A percentile compares a stretch with the other conserved stretches of the same genome.
phyloP scores from a whole-genome alignment of 2,888 invertebrate species.

The Oscheius sp. region DNA sequence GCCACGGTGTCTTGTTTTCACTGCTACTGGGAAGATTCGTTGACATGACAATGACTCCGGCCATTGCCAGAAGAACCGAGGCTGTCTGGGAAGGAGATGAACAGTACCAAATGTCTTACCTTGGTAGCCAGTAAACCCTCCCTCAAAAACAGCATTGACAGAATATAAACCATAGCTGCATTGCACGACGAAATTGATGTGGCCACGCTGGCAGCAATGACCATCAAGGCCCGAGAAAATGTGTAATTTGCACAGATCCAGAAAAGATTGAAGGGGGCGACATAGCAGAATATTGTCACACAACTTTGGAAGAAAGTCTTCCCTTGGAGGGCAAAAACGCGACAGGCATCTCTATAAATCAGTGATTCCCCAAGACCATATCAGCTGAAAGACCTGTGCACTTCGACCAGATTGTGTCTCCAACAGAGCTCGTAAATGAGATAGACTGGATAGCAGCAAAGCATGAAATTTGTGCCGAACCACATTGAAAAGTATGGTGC shows the following conservation, averaged over 20 bases:
- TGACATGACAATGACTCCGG: conserved; percentile 70
- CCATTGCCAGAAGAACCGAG: conserved; percentile 65
- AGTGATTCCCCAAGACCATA: not conserved
- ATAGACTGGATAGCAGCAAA: conserved; percentile 67
- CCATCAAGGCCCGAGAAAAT: conserved; percentile 58
- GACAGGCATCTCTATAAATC: conserved; percentile 26
- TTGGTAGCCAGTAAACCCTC: conserved; percentile 73
- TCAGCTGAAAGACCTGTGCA: not conserved
- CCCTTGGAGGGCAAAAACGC: conserved; percentile 20
- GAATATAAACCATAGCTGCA: conserved; percentile 74
- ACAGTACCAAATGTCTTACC: conserved; percentile 51
- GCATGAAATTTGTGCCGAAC: conserved; percentile 70
- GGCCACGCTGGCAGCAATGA: conserved; percentile 70
- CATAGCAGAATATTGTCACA: not conserved
- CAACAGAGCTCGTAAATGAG: conserved; percentile 48
- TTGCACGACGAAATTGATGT: conserved; percentile 74
- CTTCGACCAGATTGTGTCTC: not conserved
- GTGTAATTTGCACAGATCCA: conserved; percentile 67
- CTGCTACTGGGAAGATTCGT: conserved; percentile 46
- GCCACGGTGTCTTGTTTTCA: conserved; percentile 47
- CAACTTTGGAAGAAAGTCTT: not conserved
- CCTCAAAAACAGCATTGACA: conserved; percentile 74
- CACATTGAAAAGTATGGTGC: conserved; percentile 71
- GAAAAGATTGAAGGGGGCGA: conserved; percentile 21
- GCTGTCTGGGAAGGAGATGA: conserved; percentile 48